These are phyloP conservation scores for Orientallactaga sibirica DNA, from an alignment of 2,797 vertebrate genomes.

Conservation along the genomic window DNA sequence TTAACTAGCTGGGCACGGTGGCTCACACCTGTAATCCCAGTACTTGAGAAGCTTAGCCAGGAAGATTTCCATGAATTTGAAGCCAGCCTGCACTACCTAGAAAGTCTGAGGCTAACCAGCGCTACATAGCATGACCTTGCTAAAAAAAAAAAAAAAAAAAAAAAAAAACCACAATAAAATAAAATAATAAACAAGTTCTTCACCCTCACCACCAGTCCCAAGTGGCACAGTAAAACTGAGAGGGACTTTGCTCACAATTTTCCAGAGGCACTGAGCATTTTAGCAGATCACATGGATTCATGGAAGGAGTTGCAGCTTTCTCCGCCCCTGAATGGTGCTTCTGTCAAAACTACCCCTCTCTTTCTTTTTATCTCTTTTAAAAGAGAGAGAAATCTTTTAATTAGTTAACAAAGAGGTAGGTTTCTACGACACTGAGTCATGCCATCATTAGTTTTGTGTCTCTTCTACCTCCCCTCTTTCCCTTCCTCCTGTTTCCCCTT, in stretches of 20 bases:
- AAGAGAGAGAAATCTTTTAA: too few relatives aligned
- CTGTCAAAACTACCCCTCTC: too few relatives aligned
- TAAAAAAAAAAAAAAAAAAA: neutral
- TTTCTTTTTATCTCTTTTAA: too few relatives aligned
- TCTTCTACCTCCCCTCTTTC: too few relatives aligned
- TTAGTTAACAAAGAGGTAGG: too few relatives aligned
- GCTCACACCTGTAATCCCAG: neutral
- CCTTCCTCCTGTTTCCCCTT: too few relatives aligned
- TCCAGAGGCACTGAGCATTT: neutral
- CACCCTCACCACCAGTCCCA: neutral
- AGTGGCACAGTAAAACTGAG: neutral
- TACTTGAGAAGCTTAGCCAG: neutral
- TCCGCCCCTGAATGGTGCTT: too few relatives aligned
- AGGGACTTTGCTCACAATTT: slow-evolving; percentile 1
- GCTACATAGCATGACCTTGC: neutral
- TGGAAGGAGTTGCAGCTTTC: neutral
- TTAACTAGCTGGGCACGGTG: neutral
- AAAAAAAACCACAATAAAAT: too few relatives aligned
- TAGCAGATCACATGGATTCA: neutral
- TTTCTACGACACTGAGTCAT: too few relatives aligned
- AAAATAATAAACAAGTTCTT: neutral
- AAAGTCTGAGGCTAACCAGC: neutral
- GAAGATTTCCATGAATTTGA: neutral
- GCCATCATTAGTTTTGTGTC: too few relatives aligned
- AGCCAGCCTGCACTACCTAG: neutral